Percentiles rank a stretch among this genome's conserved stretches.
Conservation (phyloP, 2,797 vertebrate genomes). For the Holocentrus rufus region DNA sequence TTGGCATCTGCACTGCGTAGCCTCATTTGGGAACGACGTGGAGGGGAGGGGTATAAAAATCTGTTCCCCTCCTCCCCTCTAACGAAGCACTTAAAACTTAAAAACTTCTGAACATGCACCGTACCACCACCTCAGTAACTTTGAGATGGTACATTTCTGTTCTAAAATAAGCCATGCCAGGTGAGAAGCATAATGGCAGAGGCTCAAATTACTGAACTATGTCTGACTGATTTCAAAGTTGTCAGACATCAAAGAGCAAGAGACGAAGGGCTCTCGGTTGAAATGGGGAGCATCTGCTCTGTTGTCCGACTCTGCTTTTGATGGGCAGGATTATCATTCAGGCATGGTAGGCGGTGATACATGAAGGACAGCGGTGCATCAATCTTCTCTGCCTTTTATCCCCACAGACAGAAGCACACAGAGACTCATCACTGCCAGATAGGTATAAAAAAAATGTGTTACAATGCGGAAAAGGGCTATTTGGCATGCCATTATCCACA, state of each 20-base stretch:
- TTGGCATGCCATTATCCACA: constrained; percentile 21
- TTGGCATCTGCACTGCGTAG: too few relatives aligned
- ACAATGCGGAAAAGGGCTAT: neutral
- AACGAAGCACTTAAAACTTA: neutral
- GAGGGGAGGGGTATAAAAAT: too few relatives aligned
- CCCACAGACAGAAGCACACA: neutral
- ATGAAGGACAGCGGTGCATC: constrained; percentile 59
- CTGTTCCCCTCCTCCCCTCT: neutral
- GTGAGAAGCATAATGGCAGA: constrained; percentile 27
- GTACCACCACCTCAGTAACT: neutral
- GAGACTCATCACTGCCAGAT: constrained; percentile 38
- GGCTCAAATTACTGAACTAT: constrained; percentile 7
- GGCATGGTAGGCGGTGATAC: constrained; percentile 46
- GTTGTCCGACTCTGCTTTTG: constrained; percentile 58
- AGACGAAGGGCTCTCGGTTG: constrained; percentile 31
- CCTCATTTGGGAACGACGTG: too few relatives aligned
- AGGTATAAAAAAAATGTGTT: constrained; percentile 5
- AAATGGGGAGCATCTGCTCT: constrained; percentile 29
- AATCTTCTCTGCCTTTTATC: constrained; percentile 36
- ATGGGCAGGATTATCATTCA: constrained; percentile 61
- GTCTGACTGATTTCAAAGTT: constrained; percentile 36
- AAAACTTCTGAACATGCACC: neutral
- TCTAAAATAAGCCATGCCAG: constrained; percentile 12
- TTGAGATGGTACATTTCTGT: neutral
- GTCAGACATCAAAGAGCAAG: constrained; percentile 51